A percentile compares a stretch with the other conserved stretches of the same genome.
Evolutionary conservation across 2,113 vertebrate species (phyloP).

Genomic region (Talpa occidentalis): DNA sequence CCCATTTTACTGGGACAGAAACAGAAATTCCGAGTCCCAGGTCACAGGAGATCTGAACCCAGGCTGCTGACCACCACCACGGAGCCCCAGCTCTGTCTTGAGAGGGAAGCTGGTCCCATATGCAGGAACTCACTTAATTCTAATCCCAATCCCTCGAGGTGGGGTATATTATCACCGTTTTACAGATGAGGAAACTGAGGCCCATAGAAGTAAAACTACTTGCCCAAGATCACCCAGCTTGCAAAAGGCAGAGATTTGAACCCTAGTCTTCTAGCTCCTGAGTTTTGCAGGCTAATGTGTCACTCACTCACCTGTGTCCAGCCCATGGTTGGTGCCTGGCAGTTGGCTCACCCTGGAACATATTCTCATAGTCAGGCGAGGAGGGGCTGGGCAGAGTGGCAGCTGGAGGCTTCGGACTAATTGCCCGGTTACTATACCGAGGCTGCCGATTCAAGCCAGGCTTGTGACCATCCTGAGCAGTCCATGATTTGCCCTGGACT

Average conservation of each 20-base stretch:
- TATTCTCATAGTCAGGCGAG: conserved; percentile 80
- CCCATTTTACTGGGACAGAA: neutral
- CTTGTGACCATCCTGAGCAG: neutral
- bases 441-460: neutral
- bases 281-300: neutral
- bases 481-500: neutral
- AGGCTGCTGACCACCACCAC: rapidly evolving
- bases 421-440: conserved; percentile 68
- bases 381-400: rapidly evolving
- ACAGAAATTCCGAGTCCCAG: neutral
- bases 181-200: neutral
- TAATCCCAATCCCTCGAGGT: neutral
- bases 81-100: neutral
- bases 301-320: conserved; percentile 49
- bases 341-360: conserved; percentile 55
- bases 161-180: neutral
- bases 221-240: neutral
- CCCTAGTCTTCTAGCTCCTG: rapidly evolving
- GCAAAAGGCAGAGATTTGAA: neutral
- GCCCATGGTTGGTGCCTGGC: neutral
- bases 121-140: neutral
- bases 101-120: neutral
- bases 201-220: neutral
- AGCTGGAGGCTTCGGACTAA: rapidly evolving
- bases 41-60: neutral